Conservation (phyloP, 2,113 vertebrate genomes). For the Nothocercus julius region DNA sequence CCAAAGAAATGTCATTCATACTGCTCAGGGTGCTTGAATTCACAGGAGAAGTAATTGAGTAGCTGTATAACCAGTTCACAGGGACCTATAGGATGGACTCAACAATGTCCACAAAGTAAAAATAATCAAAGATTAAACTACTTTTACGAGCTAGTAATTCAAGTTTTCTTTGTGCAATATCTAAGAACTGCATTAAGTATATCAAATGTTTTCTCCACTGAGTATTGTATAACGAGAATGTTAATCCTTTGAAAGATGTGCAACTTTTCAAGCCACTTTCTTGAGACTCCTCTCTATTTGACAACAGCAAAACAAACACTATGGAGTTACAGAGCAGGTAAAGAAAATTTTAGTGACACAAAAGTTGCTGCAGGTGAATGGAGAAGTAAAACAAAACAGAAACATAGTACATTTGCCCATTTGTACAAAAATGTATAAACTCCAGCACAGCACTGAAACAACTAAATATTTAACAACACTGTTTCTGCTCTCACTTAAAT, state of each 20-base stretch:
- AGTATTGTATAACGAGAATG: not conserved
- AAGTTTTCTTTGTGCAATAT: not conserved
- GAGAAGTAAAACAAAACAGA: not conserved
- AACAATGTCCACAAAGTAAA: not conserved
- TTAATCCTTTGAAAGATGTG: not conserved
- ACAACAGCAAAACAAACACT: not conserved
- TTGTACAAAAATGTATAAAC: not conserved
- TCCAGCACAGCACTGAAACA: not conserved
- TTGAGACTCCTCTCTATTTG: not conserved
- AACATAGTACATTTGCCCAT: not conserved
- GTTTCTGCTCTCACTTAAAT: not conserved
- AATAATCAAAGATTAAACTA: not conserved
- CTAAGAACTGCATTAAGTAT: not conserved
- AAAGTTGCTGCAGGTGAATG: not conserved
- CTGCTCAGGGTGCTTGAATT: not conserved
- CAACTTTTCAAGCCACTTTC: too few species aligned
- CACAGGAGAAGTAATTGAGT: not conserved
- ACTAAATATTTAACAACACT: not conserved
- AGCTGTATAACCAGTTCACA: not conserved
- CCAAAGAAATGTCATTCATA: not conserved
- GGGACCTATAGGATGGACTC: too few species aligned
- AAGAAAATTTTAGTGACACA: not conserved
- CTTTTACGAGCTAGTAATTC: not conserved
- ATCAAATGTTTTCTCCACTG: not conserved
- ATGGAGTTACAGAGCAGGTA: not conserved